Percentiles rank a stretch among this genome's conserved stretches.
Evolutionary conservation across 2,797 vertebrate genomes (phyloP).

Genomic region (Sebastes nivosus): DNA sequence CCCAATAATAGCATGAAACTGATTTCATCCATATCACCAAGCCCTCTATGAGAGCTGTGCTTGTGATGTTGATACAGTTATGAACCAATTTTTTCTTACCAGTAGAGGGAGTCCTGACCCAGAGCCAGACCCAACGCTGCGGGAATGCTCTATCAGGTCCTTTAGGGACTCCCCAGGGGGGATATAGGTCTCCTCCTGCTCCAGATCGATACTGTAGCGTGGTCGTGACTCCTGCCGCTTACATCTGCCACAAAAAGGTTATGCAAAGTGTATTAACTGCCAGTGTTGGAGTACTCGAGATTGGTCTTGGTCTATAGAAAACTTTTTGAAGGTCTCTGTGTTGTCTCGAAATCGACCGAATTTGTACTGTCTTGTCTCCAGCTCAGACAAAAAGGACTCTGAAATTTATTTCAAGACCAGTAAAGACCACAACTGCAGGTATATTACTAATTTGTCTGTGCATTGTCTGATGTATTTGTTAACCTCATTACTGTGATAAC

Average conservation of each 20-base stretch:
- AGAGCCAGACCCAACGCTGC: constrained; percentile 90
- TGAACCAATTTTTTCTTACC: constrained; percentile 79
- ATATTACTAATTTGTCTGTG: no score
- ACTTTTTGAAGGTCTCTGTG: no score
- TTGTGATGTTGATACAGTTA: neutral
- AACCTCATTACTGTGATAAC: no score
- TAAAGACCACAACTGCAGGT: no score
- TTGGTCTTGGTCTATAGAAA: no score
- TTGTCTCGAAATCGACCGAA: no score
- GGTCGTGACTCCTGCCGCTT: constrained; percentile 89
- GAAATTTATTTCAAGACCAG: no score
- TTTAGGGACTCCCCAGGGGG: constrained; percentile 90
- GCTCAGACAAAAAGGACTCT: no score
- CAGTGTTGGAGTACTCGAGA: no score
- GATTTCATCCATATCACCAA: neutral
- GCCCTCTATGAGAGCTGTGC: neutral
- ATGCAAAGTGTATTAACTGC: neutral
- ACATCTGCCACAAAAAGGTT: constrained; percentile 77
- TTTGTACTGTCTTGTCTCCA: no score
- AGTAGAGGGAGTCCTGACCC: constrained; percentile 99
- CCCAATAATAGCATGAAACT: neutral
- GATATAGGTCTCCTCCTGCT: constrained; percentile 93
- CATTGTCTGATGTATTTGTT: no score
- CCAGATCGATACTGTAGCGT: constrained; percentile 91
- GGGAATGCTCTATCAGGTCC: constrained; percentile 94